A percentile compares a stretch with the other conserved stretches of the same genome.
These are phyloP conservation scores for Plebejus argus DNA, from an alignment of 2,888 invertebrate species.

Conservation along the genomic window DNA sequence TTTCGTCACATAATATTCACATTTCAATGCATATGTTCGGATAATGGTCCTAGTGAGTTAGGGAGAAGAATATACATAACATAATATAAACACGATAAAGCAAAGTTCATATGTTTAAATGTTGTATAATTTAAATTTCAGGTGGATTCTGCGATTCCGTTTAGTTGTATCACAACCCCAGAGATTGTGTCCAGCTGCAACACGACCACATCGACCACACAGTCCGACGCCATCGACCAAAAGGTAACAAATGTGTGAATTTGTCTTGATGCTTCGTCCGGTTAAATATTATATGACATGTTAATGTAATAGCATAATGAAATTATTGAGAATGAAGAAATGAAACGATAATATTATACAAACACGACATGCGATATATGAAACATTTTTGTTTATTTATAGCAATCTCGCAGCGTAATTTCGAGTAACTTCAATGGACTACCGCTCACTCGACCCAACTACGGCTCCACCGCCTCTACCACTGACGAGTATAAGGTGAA, in stretches of 20 bases:
- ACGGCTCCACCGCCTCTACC: constrained; percentile 56
- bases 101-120: background rate
- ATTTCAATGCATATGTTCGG: background rate
- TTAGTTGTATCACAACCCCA: constrained; percentile 77
- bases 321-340: background rate
- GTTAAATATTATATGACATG: constrained; percentile 22
- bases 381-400: constrained; percentile 40
- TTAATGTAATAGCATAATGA: constrained; percentile 35
- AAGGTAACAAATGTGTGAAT: constrained; percentile 55
- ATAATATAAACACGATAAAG: background rate
- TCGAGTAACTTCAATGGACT: constrained; percentile 66
- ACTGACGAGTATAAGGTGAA: constrained; percentile 68
- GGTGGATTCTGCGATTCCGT: constrained; percentile 76
- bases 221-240: constrained; percentile 61
- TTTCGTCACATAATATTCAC: no score
- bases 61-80: background rate
- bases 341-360: no score
- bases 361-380: background rate
- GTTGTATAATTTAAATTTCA: constrained; percentile 49
- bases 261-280: background rate
- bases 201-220: constrained; percentile 64
- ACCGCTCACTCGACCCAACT: constrained; percentile 63
- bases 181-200: constrained; percentile 74
- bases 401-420: constrained; percentile 65
- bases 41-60: background rate